phyloP scores from a whole-genome alignment of 2,888 invertebrate species.

The Netelia virgata region DNA sequence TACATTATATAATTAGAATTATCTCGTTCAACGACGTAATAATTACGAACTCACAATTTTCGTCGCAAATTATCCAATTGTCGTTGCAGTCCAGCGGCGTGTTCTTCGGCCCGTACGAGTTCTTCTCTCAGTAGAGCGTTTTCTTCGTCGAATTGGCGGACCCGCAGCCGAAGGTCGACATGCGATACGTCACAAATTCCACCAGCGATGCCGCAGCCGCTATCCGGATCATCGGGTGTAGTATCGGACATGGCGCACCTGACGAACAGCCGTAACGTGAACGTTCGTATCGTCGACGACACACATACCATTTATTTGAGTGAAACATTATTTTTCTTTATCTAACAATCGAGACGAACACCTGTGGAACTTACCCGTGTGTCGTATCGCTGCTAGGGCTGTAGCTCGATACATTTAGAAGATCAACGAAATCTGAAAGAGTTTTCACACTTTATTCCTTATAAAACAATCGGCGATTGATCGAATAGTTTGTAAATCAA shows the following conservation, averaged over 20 bases:
- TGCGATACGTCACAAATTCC: constrained; percentile 54
- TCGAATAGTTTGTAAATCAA: neutral
- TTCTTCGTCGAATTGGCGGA: constrained; percentile 74
- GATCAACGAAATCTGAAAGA: constrained; percentile 59
- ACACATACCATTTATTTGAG: constrained; percentile 1
- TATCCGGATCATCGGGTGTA: constrained; percentile 58
- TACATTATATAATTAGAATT: neutral
- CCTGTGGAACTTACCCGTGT: constrained; percentile 55
- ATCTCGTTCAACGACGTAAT: constrained; percentile 7
- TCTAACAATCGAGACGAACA: constrained; percentile 12
- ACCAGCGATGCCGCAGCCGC: constrained; percentile 41
- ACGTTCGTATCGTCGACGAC: neutral
- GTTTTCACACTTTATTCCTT: constrained; percentile 11
- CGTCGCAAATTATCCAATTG: constrained; percentile 65
- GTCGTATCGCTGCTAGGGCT: constrained; percentile 66
- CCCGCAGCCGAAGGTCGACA: constrained; percentile 71
- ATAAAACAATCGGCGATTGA: neutral
- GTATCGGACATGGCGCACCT: constrained; percentile 64
- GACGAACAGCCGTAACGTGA: neutral
- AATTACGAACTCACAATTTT: constrained; percentile 61
- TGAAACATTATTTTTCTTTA: constrained; percentile 7
- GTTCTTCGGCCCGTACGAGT: constrained; percentile 71
- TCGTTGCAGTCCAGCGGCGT: constrained; percentile 59
- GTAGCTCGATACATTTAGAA: constrained; percentile 63
- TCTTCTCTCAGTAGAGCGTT: constrained; percentile 72